Evolutionary conservation across 2,113 vertebrate species (phyloP).

Genomic region (Hymenochirus boettgeri): DNA sequence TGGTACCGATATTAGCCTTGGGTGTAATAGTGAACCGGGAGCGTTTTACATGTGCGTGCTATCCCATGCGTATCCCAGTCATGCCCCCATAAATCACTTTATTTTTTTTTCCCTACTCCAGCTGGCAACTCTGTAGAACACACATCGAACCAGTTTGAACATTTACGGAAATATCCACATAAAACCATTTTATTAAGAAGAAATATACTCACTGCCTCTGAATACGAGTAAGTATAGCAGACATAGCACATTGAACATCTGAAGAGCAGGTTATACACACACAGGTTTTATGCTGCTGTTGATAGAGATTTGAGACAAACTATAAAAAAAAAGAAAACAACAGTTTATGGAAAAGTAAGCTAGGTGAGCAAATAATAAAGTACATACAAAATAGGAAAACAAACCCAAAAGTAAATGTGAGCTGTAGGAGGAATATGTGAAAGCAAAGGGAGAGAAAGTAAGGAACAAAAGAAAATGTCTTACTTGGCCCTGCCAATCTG

Average conservation of each 20-base stretch:
- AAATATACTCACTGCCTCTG: constrained; percentile 81
- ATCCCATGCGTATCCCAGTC: too few relatives aligned
- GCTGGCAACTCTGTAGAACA: too few relatives aligned
- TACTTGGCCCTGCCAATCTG: constrained; percentile 76
- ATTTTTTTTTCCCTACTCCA: too few relatives aligned
- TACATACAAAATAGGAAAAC: too few relatives aligned
- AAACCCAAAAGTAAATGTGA: too few relatives aligned
- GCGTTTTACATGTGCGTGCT: too few relatives aligned
- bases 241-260: constrained; percentile 83
- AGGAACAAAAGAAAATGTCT: background rate
- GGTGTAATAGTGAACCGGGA: too few relatives aligned
- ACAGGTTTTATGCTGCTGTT: constrained; percentile 77
- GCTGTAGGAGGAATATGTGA: too few relatives aligned
- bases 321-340: constrained; percentile 38
- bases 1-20: too few relatives aligned
- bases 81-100: too few relatives aligned
- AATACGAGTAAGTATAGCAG: constrained; percentile 78
- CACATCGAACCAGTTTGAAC: too few relatives aligned
- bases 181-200: constrained; percentile 11
- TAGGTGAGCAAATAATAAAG: background rate
- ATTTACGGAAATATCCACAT: too few relatives aligned
- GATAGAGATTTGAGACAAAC: constrained; percentile 80
- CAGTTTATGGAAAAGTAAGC: background rate
- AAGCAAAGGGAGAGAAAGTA: background rate
- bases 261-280: constrained; percentile 79